Evolutionary conservation across 2,888 invertebrate species (phyloP), one percentile per base, ranked within the genome.

Genomic region (Cenopis cana): DNA sequence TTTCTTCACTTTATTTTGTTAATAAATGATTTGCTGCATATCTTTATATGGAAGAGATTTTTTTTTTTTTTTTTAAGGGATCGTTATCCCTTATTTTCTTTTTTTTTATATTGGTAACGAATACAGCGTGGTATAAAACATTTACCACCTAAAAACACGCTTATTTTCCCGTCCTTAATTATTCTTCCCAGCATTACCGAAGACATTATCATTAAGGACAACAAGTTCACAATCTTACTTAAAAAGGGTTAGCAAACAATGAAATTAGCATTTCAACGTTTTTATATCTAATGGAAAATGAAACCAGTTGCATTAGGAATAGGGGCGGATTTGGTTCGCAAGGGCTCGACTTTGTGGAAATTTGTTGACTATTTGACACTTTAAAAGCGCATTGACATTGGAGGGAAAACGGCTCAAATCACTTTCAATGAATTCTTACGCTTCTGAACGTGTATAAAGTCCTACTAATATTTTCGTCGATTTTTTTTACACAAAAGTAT

Each of bases 221-320:
- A 55, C 33, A 68, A 69, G 49, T 56, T 69, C 11, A 24, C 69
- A 56, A 69, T 69, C 69, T 69, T 62, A 56, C 69, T 62, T 69
- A 62, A 69, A 59, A 69, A 52, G 69, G 69, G 68, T 54, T 60
- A 52, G 18, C 18, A 41, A 59, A 59, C 64, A 69, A 69, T 65
- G 57, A 65, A 69, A 69, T 69, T 69, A 65, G 57, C 64, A 65
- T 69, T 52, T 52, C 24, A 17, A 36, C 11, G 17, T 56, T 17
- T 36, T n/a, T 36, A 56, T 56, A 56, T 41, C 12, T 14, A 41
- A 14, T 14, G 14, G 14, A 41, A 41, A 41, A 3, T n/a, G 5
- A 14, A 41, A 5, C 14, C 6, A 14, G 6, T 14, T n/a, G 14
- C 41, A 14, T 41, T 2, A 41, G 3, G 8, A 41, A 41, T 41